Evolutionary conservation across 1,140 invertebrate species (phyloP).

Genomic region (Telenomus remus): DNA sequence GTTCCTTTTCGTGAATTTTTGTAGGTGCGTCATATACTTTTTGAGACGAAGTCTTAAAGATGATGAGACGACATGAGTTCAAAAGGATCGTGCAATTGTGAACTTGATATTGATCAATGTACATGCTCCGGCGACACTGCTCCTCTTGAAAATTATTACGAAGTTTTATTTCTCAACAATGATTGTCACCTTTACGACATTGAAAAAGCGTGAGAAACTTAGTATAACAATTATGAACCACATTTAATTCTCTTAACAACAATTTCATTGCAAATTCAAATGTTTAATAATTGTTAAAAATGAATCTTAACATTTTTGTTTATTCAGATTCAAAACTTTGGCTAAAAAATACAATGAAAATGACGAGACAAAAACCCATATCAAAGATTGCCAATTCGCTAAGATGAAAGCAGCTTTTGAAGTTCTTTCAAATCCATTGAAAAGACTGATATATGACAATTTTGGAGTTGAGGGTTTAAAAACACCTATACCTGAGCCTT

Average conservation of each 20-base stretch:
- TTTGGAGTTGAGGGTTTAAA: constrained; percentile 93
- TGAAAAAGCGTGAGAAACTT: constrained; percentile 79
- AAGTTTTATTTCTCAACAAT: constrained; percentile 80
- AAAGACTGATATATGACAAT: constrained; percentile 89
- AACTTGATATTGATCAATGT: constrained; percentile 75
- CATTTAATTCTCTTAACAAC: no score
- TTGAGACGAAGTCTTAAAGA: no score
- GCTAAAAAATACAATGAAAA: constrained; percentile 79
- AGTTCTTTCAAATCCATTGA: constrained; percentile 82
- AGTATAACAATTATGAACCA: not conserved
- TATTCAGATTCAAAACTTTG: constrained; percentile 78
- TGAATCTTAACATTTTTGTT: no score
- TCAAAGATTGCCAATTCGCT: constrained; percentile 60
- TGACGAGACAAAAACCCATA: not conserved
- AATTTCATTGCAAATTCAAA: no score
- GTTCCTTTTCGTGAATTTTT: no score
- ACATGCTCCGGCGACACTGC: no score
- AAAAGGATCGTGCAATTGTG: constrained; percentile 15
- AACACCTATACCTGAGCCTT: constrained; percentile 80
- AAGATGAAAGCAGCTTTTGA: constrained; percentile 86
- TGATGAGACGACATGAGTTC: constrained; percentile 15
- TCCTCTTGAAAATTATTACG: constrained; percentile 79
- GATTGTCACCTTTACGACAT: constrained; percentile 82
- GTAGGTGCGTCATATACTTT: no score
- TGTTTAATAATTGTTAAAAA: no score